Percentiles rank a stretch among this genome's conserved stretches.
phyloP scores from a whole-genome alignment of 1,140 invertebrate species.

The Aleiodes sp. region DNA sequence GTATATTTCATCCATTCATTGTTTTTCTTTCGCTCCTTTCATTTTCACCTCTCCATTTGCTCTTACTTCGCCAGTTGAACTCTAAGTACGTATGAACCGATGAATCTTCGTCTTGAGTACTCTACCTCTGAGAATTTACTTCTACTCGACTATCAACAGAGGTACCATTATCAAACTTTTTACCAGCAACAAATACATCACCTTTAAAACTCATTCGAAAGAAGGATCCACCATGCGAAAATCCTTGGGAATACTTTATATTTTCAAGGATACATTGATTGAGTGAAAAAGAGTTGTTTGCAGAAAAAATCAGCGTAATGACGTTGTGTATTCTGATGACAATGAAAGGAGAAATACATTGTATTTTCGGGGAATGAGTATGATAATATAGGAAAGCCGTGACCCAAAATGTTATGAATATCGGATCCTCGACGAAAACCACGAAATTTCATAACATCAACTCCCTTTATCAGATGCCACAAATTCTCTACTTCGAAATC shows the following conservation, averaged over 20 bases:
- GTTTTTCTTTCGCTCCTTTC: background rate
- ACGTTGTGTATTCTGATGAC: too few species aligned
- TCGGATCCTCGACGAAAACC: background rate
- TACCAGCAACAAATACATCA: slow-evolving; percentile 4
- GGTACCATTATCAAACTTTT: slow-evolving; percentile 24
- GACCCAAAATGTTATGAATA: too few species aligned
- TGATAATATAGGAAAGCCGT: too few species aligned
- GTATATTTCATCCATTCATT: background rate
- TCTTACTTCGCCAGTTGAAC: background rate
- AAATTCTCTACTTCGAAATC: background rate
- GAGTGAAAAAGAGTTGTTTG: too few species aligned
- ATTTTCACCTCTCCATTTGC: background rate
- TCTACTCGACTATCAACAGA: slow-evolving; percentile 21
- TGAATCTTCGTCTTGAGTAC: slow-evolving; percentile 20
- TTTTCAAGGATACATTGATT: background rate
- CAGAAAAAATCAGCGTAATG: too few species aligned
- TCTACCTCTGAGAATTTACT: slow-evolving; percentile 20
- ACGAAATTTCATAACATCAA: background rate
- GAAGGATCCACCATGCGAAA: background rate
- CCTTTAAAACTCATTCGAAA: background rate
- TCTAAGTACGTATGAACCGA: background rate
- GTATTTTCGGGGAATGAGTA: too few species aligned
- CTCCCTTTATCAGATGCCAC: background rate
- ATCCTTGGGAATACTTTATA: background rate
- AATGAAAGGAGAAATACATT: too few species aligned